Evolutionary conservation across 2,113 vertebrate species (phyloP), one percentile per base, ranked within the genome.

Genomic region (Columba janthina): DNA sequence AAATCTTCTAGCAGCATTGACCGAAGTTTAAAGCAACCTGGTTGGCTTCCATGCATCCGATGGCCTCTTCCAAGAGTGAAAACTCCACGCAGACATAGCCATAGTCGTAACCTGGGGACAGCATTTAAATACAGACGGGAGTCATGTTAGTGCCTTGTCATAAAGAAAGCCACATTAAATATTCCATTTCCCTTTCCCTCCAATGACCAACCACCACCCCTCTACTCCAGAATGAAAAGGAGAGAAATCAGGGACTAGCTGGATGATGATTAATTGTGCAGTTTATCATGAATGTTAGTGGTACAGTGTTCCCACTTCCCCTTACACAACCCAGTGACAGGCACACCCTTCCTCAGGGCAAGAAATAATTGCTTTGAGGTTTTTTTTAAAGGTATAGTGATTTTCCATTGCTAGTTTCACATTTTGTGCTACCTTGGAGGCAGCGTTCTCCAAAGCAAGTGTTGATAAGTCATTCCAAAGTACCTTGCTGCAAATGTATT

Each of bases 71-170:
- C 99, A 99, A 99, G 99, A 99, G 99, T 99, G 99, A 99, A 99
- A 99, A 99, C 98, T 99, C 99, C 99, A 99, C 99, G 99, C 99
- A 99, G 99, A 99, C 99, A 99, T 99, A 99, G 99, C 99, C 99
- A 99, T 99, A 99, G 99, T 99, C 99, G 99, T 99, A 99, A 99
- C 99, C 99, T 99, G 99, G 99, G 99, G 99, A 99, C 99, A 99
- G 99, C 99, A 99, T 99, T 99, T 99, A 99, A 99, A 99, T 99
- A 99, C 99, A 99, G 99, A 99, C 99, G 99, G 99, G 99, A 98
- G 98, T 99, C 99, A 98, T 98, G 99, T 99, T 99, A 99, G 99
- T 99, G 98, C 98, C 95, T 98, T 98, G 97, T 76, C 97, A 98
- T 91, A 97, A 94, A 98, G 95, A 98, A 98, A 98, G 97, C 98